A percentile compares a stretch with the other conserved stretches of the same genome.
phyloP scores from a whole-genome alignment of 2,797 vertebrate genomes.

The Myripristis jacobus region DNA sequence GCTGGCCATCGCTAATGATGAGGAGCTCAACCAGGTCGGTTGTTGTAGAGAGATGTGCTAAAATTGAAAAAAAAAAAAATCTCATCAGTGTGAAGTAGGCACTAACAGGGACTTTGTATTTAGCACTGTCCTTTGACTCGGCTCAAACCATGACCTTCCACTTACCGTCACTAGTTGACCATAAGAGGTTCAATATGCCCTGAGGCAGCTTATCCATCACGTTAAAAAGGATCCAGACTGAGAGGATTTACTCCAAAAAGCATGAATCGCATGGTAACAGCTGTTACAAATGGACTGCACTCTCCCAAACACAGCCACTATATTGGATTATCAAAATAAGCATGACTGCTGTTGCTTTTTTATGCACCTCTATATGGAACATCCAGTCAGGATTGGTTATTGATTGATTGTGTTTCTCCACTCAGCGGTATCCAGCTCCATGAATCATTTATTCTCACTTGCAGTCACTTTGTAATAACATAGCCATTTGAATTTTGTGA shows the following conservation, averaged over 20 bases:
- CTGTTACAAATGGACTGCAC: too few species aligned
- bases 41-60: neutral
- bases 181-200: neutral
- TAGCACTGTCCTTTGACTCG: too few species aligned
- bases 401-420: neutral
- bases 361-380: neutral
- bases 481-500: neutral
- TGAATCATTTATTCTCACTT: neutral
- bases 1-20: slow-evolving; percentile 96
- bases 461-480: neutral
- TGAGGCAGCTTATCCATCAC: neutral
- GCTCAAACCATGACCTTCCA: too few species aligned
- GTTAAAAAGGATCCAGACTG: neutral
- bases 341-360: too few species aligned
- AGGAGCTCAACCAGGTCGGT: slow-evolving; percentile 96
- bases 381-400: neutral
- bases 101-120: neutral
- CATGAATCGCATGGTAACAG: too few species aligned
- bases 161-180: too few species aligned
- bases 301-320: too few species aligned
- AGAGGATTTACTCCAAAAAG: too few species aligned
- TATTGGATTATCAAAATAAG: too few species aligned
- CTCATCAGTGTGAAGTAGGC: neutral
- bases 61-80: neutral
- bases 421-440: neutral